Base-by-base conservation (phyloP, 2,888 invertebrate genomes). In the Hyposoter dolosus region DNA sequence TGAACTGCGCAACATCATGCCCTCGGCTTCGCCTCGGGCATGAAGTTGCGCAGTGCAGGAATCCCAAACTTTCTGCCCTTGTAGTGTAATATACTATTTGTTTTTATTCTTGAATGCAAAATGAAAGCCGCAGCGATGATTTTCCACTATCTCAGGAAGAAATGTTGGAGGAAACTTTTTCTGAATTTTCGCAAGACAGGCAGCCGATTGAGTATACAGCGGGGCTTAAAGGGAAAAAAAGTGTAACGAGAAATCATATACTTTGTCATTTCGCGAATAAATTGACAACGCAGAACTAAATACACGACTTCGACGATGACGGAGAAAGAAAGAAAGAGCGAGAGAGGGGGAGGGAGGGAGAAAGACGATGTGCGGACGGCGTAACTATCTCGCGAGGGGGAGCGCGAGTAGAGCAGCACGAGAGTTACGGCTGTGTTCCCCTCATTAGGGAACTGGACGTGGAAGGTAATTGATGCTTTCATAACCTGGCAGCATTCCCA, bases 391-490 rank as follows among this genome's bases (percentile, higher is more conserved):
- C 28, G 72, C 69, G 71, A 47, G 76, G 60, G 72, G 75, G 76
- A 74, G 60, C 84, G 66, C 68, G 82, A 84, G 76, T 84, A 76
- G 76, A 45, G 65, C 65, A 65, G 45, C 43, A 35, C 35, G 81
- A 86, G 84, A 84, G 80, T 76, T 82, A 82, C 80, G 84, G 76
- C 82, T 86, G 81, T 90, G 90, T 90, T 93, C 89, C 91, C 90
- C 93, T 93, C 93, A 92, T 93, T 93, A 93, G 90, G 91, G 90
- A 91, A 90, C 90, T 92, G 89, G 90, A 91, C 90, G 91, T 92
- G 90, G 92, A 92, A 91, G 92, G 92, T 92, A 93, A 93, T 93
- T 93, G 93, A 93, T 93, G 93, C 93, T 93, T 93, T 93, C 93
- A 93, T 93, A 93, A 93, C 91, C 90, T 88, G 90, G 90, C 90